Evolutionary conservation across 2,888 invertebrate species (phyloP).

Genomic region (Nymphalis polychloros): DNA sequence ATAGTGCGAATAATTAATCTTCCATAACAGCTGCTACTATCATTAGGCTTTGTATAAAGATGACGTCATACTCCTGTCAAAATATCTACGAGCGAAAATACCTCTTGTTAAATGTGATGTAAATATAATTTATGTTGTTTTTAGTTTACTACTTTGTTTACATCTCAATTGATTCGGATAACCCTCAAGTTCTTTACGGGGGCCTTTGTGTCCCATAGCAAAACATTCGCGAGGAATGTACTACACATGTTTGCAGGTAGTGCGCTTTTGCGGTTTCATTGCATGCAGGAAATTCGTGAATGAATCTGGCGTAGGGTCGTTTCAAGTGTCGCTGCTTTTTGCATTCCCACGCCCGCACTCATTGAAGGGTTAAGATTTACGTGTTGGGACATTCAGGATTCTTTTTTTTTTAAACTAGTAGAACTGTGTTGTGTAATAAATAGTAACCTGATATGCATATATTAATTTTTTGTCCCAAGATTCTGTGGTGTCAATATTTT

Average conservation of each 20-base stretch:
- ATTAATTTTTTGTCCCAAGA: conserved; percentile 10
- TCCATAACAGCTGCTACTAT: no score
- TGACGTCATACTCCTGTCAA: no score
- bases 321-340: conserved; percentile 61
- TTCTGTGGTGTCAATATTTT: background rate
- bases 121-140: no score
- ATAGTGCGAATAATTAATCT: no score
- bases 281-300: conserved; percentile 79
- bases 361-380: conserved; percentile 19
- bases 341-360: conserved; percentile 66
- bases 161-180: conserved; percentile 47
- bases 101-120: no score
- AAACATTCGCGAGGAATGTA: conserved; percentile 47
- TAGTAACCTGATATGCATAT: conserved; percentile 14
- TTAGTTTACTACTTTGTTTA: conserved; percentile 14
- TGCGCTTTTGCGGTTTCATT: conserved; percentile 74
- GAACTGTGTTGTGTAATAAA: conserved; percentile 7
- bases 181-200: conserved; percentile 50
- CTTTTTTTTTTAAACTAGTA: conserved; percentile 10
- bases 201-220: conserved; percentile 22
- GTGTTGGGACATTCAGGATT: conserved; percentile 12
- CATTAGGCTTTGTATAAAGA: no score
- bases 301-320: conserved; percentile 61
- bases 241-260: conserved; percentile 58
- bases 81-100: no score